Evolutionary conservation across 2,888 invertebrate species (phyloP).

Genomic region (Hydropsyche betteni): DNA sequence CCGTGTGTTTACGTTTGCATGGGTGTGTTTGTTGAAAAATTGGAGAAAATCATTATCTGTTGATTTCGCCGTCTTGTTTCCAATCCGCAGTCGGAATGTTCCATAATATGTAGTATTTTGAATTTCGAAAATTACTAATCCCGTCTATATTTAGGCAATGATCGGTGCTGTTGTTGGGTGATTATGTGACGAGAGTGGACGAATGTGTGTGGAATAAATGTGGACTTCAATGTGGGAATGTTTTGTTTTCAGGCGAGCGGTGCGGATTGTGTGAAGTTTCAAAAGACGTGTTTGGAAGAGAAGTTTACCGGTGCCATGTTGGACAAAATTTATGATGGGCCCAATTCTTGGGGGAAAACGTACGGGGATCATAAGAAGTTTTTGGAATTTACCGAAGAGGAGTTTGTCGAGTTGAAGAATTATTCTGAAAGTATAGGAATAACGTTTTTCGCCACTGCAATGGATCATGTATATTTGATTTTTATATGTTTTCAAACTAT

Average conservation of each 20-base stretch:
- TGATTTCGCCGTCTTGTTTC: too few relatives aligned
- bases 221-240: neutral
- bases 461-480: conserved; percentile 72
- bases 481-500: too few relatives aligned
- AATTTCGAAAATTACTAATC: neutral
- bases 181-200: too few relatives aligned
- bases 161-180: neutral
- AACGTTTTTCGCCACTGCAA: conserved; percentile 80
- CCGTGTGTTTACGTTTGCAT: too few relatives aligned
- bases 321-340: conserved; percentile 68
- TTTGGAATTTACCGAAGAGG: conserved; percentile 76
- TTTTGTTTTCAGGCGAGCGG: conserved; percentile 70
- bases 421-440: conserved; percentile 73
- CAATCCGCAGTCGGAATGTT: neutral
- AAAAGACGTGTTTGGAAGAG: conserved; percentile 76
- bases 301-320: conserved; percentile 78
- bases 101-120: neutral
- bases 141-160: neutral
- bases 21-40: too few relatives aligned
- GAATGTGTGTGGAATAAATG: too few relatives aligned
- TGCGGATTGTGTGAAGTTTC: conserved; percentile 85
- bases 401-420: conserved; percentile 71
- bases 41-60: too few relatives aligned
- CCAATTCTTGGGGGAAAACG: conserved; percentile 80
- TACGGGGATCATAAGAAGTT: conserved; percentile 81